phyloP scores from a whole-genome alignment of 2,888 invertebrate species.

The Conus canariensis region DNA sequence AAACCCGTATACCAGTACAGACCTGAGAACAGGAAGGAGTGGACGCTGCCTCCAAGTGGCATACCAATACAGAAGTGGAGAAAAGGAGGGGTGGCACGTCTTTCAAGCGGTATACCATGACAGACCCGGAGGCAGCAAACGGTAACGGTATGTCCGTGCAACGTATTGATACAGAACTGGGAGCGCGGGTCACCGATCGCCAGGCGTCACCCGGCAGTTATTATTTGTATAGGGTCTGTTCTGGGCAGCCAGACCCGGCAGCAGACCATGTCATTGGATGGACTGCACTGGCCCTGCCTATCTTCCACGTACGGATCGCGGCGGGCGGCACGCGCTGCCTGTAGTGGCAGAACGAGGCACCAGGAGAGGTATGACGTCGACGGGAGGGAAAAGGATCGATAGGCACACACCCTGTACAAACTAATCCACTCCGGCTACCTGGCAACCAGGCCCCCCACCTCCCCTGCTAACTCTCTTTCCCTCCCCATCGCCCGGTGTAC shows the following conservation, averaged over 20 bases:
- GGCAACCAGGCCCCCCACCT: conserved; percentile 34
- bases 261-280: not conserved
- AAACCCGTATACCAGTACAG: no score
- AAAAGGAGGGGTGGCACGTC: no score
- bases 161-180: not conserved
- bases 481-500: not conserved
- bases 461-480: not conserved
- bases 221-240: no score
- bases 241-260: no score
- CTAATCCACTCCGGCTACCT: conserved; percentile 44
- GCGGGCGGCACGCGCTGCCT: not conserved
- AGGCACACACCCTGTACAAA: conserved; percentile 37
- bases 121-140: no score
- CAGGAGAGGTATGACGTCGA: not conserved
- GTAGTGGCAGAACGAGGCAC: not conserved
- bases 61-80: no score
- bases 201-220: no score
- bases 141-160: not conserved
- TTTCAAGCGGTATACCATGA: no score
- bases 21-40: no score
- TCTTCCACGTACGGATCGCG: not conserved
- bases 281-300: not conserved
- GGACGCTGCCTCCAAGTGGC: no score
- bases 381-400: not conserved
- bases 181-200: not conserved